These are phyloP conservation scores for Axinella damicornis DNA, from an alignment of 37 sponge, comb jelly and placozoan genomes.

Conservation along the genomic window DNA sequence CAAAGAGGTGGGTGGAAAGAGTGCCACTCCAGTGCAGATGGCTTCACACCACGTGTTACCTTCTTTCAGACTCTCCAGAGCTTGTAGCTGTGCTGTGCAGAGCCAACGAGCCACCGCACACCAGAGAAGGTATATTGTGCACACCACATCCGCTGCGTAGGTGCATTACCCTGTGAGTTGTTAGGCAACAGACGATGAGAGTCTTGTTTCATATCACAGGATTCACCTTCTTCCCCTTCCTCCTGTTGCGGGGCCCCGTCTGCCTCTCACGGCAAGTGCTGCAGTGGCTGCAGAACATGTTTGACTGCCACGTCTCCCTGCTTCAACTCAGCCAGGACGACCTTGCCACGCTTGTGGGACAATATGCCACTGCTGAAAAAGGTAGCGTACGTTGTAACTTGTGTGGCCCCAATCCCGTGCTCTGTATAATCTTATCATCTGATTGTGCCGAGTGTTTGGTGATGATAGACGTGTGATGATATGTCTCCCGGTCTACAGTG, in stretches of 20 bases:
- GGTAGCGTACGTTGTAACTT: neutral
- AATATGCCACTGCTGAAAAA: slow-evolving; percentile 15
- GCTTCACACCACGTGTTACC: neutral
- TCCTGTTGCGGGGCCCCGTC: slow-evolving; percentile 8
- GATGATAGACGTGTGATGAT: neutral
- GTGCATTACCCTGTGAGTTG: too few species aligned
- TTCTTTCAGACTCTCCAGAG: neutral
- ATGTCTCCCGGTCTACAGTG: neutral
- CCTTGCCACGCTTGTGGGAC: slow-evolving; percentile 15
- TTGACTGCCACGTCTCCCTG: slow-evolving; percentile 23
- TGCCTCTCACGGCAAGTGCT: neutral
- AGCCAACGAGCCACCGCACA: neutral
- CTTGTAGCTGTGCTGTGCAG: neutral
- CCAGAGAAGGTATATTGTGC: neutral
- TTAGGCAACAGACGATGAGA: too few species aligned
- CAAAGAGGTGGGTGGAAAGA: neutral
- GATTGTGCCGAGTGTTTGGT: neutral
- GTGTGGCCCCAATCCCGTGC: neutral
- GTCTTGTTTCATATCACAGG: neutral
- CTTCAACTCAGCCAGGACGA: neutral
- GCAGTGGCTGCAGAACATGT: slow-evolving; percentile 26
- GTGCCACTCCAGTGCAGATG: neutral
- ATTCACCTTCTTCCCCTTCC: slow-evolving; percentile 24
- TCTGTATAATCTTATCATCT: neutral
- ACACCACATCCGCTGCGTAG: too few species aligned